phyloP scores from a whole-genome alignment of 92 coral and sea anemone species.

The Metridium senile region DNA sequence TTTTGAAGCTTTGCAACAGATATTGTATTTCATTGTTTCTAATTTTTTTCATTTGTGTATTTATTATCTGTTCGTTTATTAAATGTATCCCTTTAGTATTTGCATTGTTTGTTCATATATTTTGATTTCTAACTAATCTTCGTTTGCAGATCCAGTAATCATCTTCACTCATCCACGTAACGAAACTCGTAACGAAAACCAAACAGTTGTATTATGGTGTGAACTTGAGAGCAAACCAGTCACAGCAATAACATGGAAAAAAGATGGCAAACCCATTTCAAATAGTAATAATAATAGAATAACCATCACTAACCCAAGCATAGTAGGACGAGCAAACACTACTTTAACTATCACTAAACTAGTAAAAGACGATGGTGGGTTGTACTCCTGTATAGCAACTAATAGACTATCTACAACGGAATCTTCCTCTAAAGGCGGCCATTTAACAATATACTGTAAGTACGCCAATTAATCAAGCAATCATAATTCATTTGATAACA shows the following conservation, averaged over 20 bases:
- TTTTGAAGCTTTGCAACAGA: too few relatives aligned
- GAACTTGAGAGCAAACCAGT: slow-evolving; percentile 7
- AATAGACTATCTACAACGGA: slow-evolving; percentile 7
- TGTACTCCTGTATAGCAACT: slow-evolving; percentile 22
- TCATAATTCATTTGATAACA: too few relatives aligned
- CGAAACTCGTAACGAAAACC: slow-evolving; percentile 23
- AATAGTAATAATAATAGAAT: neutral
- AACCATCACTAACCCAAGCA: neutral
- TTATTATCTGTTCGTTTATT: too few relatives aligned
- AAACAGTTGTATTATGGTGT: slow-evolving; percentile 27
- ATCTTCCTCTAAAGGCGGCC: neutral
- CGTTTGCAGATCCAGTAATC: slow-evolving; percentile 29
- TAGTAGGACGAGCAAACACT: too few relatives aligned
- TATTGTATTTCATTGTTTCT: too few relatives aligned
- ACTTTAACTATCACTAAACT: too few relatives aligned
- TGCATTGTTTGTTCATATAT: too few relatives aligned
- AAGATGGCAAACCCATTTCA: neutral
- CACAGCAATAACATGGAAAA: slow-evolving; percentile 44
- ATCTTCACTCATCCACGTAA: slow-evolving; percentile 7
- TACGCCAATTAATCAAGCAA: too few relatives aligned
- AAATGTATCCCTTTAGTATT: neutral
- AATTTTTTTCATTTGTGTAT: too few relatives aligned
- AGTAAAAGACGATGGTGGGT: slow-evolving; percentile 24
- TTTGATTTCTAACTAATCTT: too few relatives aligned
- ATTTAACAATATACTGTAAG: slow-evolving; percentile 37